Percentiles rank a stretch among this genome's conserved stretches.
Conservation (phyloP, 2,113 vertebrate genomes). For the Canis aureus region DNA sequence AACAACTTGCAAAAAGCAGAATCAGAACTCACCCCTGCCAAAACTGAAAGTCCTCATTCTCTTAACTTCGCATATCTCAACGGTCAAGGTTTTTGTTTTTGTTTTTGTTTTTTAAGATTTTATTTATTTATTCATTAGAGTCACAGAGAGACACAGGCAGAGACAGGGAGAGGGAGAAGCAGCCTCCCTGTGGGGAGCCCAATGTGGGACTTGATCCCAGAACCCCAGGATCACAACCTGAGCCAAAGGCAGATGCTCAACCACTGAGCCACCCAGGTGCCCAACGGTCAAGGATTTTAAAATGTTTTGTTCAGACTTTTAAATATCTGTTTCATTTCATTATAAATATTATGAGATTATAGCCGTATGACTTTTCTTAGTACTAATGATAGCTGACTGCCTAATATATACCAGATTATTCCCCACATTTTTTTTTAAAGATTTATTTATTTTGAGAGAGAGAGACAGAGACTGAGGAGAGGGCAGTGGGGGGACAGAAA, state of each 20-base stretch:
- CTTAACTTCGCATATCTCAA: not conserved
- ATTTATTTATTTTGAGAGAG: too few species aligned
- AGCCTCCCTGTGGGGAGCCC: too few species aligned
- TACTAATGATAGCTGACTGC: not conserved
- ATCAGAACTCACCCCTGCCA: constrained; percentile 35
- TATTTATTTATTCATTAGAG: too few species aligned
- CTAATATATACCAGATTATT: not conserved
- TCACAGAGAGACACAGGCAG: too few species aligned
- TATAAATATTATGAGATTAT: not conserved
- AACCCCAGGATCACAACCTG: too few species aligned
- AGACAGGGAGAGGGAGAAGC: too few species aligned
- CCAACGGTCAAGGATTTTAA: constrained; percentile 9
- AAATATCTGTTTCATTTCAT: constrained; percentile 21
- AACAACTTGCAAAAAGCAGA: constrained; percentile 54
- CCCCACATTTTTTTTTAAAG: not conserved
- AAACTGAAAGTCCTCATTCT: constrained; percentile 46
- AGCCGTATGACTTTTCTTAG: not conserved
- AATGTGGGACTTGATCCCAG: too few species aligned
- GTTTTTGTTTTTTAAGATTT: too few species aligned
- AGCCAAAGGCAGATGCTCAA: too few species aligned
- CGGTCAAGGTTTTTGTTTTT: not conserved
- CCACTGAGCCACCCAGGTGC: too few species aligned
- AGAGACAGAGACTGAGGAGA: too few species aligned
- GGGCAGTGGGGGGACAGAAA: too few species aligned
- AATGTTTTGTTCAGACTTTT: not conserved